Base-by-base conservation (phyloP, 92 coral and sea anemone genomes). In the Ricordea florida region DNA sequence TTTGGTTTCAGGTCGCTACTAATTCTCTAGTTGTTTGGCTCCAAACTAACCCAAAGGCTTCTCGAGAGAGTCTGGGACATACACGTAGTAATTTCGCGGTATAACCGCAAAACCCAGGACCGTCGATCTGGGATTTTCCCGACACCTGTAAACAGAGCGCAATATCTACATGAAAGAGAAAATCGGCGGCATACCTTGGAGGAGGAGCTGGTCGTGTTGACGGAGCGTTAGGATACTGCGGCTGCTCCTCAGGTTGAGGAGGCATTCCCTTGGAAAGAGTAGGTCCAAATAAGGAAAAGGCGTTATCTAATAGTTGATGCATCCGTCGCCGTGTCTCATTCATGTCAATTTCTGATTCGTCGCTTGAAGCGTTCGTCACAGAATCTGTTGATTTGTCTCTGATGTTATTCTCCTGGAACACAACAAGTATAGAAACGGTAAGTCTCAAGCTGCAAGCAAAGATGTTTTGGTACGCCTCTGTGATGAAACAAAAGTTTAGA, bases 231-330 rank as follows among this genome's bases (percentile, higher is more conserved):
- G 81, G 62, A 42, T 59, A 57, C 1, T 70, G 74, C 4, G 80
- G 76, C 24, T 55, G 67, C 40, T 62, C 63, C 41, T 60, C 69
- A 42, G 45, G 72, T 79, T 87, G 82, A 57, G 43, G 68, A 18
- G 18, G 76, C 14, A 72, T 83, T 36, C 86, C 87, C 45, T 89
- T 88, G 32, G 93, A 58, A 32, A 51, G 52, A 41, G 66, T 82
- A 6, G 97, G 90, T 45, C 87, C 97, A 59, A 96, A 79, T 43
- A 93, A 51, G 16, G 96, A 46, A 80, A 96, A 96, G 13, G 99
- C 99, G 81, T 89, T 96, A 80, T 96, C 99, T 13, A 96, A 72
- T 33, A 96, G 85, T 4, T 86, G 73, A 75, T 92, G 97, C 97
- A 92, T 92, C 55, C 99, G 92, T 23, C 87, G 77, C 7, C 97